phyloP scores from a whole-genome alignment of 2,797 vertebrate genomes.

The Lutjanus campechanus region DNA sequence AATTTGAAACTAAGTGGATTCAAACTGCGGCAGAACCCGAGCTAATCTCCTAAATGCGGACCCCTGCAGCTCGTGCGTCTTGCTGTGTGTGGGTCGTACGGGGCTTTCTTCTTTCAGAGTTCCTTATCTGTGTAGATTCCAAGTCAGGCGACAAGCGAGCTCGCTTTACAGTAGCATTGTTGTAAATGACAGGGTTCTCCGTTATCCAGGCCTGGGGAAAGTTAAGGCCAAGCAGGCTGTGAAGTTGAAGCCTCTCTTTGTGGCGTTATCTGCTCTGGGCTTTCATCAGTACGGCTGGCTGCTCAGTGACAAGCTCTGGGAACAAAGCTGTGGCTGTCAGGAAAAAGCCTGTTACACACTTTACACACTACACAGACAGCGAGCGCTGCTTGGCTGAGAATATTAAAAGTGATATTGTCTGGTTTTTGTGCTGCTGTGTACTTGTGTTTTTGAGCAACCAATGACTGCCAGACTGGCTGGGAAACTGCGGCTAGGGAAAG shows the following conservation, averaged over 20 bases:
- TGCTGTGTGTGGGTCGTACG: slow-evolving; percentile 38
- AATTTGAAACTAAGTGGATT: slow-evolving; percentile 67
- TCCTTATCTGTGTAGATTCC: slow-evolving; percentile 60
- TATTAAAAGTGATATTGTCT: slow-evolving; percentile 55
- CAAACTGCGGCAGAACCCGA: slow-evolving; percentile 50
- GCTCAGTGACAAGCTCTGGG: slow-evolving; percentile 60
- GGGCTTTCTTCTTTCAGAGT: slow-evolving; percentile 36
- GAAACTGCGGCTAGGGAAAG: background rate
- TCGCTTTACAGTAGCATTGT: slow-evolving; percentile 52
- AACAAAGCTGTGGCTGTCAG: slow-evolving; percentile 75
- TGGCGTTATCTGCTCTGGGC: slow-evolving; percentile 68
- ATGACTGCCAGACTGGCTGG: slow-evolving; percentile 6
- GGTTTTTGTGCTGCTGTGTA: slow-evolving; percentile 29
- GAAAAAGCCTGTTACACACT: slow-evolving; percentile 60
- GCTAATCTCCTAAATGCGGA: slow-evolving; percentile 67
- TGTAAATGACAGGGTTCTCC: slow-evolving; percentile 46
- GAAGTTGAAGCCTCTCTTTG: slow-evolving; percentile 64
- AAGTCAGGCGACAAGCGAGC: slow-evolving; percentile 39
- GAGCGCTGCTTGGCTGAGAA: slow-evolving; percentile 36
- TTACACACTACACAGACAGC: slow-evolving; percentile 35
- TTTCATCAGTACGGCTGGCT: slow-evolving; percentile 67
- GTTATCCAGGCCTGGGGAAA: slow-evolving; percentile 55
- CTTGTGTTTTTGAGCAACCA: slow-evolving; percentile 26
- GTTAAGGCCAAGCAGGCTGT: slow-evolving; percentile 59
- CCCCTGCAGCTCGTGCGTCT: slow-evolving; percentile 43